Evolutionary conservation across 2,888 invertebrate genomes (phyloP), one percentile per base, ranked within the genome.

Genomic region (Cryptophagus acutangulus): DNA sequence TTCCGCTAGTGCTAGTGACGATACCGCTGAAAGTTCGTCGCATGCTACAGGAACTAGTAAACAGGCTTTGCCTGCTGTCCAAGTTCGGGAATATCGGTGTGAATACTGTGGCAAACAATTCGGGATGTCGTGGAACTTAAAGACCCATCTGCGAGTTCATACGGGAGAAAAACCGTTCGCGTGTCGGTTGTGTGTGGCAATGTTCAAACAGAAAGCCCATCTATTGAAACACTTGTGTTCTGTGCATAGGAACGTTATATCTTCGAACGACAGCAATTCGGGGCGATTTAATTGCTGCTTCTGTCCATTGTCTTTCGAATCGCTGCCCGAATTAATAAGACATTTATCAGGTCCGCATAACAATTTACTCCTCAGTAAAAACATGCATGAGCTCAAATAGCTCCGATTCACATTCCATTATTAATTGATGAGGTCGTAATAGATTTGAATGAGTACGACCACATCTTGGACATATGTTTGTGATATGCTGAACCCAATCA

Each of bases 191-290:
- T 90, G 89, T 63, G 87, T 89, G 43, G 89, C 89, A 40, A 90
- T 89, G 89, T 90, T 90, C 69, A 90, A 90, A 70, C 89, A 90
- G 62, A 90, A 90, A 66, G 89, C 89, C 3, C 89, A 90, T 66
- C 74, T 90, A 55, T 70, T 90, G 44, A 90, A 89, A 72, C 89
- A 90, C 63, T 75, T 90, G 62, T 89, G 89, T 70, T 89, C 89
- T 49, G 89, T 90, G 46, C 89, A 90, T 74, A 79, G 89, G 53
- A 87, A 87, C 67, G 87, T 89, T 46, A 89, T 89, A 68, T 87
- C 87, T 29, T 85, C 86, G 26, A 84, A 84, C 51, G 87, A 87
- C 61, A 81, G 81, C 46, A 81, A 79, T 54, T 82, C 81, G 16
- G 79, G 79, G 28, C 76, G 83, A 42, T 89, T 87, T 63, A 87